Evolutionary conservation across 1,140 invertebrate species (phyloP).

Genomic region (Zaprionus gabonicus): DNA sequence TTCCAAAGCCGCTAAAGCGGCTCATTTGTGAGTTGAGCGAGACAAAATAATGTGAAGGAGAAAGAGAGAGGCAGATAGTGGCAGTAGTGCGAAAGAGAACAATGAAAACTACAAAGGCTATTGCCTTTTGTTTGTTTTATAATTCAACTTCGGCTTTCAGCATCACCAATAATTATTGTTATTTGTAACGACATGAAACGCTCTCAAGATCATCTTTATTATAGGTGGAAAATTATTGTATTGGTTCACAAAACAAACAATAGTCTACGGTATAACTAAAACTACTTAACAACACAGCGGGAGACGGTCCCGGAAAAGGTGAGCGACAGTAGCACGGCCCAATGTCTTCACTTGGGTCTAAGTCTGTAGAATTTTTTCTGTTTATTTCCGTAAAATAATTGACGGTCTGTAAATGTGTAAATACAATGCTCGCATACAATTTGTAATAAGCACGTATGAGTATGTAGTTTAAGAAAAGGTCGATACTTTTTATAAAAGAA

Average conservation of each 20-base stretch:
- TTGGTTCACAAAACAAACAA: slow-evolving; percentile 64
- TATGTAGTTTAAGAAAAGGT: no score
- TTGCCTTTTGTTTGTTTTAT: slow-evolving; percentile 61
- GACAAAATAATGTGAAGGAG: neutral
- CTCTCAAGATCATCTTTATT: slow-evolving; percentile 68
- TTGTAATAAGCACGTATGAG: no score
- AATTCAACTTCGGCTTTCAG: slow-evolving; percentile 69
- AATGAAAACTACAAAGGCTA: slow-evolving; percentile 21
- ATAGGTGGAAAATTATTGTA: slow-evolving; percentile 76
- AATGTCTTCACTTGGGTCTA: neutral
- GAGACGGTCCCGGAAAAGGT: neutral
- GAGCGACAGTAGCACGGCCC: neutral
- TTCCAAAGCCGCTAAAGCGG: slow-evolving; percentile 60
- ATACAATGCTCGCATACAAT: no score
- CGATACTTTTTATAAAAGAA: no score
- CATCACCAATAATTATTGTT: slow-evolving; percentile 69
- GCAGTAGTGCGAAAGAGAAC: slow-evolving; percentile 1
- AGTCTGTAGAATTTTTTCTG: no score
- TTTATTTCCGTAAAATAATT: neutral
- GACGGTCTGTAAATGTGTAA: neutral
- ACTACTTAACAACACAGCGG: slow-evolving; percentile 67
- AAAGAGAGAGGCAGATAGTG: neutral
- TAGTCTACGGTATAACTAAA: slow-evolving; percentile 36
- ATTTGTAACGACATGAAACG: slow-evolving; percentile 69
- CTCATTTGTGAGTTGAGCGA: slow-evolving; percentile 53